phyloP scores from a whole-genome alignment of 2,888 invertebrate species.

The Piscicola geometra region DNA sequence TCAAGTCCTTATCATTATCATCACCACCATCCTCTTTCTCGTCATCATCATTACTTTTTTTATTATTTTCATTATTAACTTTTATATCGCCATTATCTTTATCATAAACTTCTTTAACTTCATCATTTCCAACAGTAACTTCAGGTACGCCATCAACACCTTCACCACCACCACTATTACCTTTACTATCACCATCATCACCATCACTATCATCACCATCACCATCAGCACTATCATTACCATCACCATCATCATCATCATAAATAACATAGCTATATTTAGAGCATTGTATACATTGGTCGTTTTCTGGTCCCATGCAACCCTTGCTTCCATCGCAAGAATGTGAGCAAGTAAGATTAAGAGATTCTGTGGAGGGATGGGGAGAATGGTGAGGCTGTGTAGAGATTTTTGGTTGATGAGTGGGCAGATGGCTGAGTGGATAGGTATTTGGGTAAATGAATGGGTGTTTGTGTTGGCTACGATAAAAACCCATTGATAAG shows the following conservation, averaged over 20 bases:
- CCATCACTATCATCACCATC: neutral
- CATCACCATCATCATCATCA: neutral
- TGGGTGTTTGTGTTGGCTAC: too few species aligned
- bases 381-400: too few species aligned
- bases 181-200: neutral
- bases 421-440: too few species aligned
- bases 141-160: neutral
- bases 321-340: slow-evolving; percentile 78
- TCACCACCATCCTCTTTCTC: neutral
- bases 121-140: neutral
- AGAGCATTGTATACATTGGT: slow-evolving; percentile 82
- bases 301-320: slow-evolving; percentile 87
- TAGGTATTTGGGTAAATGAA: too few species aligned
- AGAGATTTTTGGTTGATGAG: too few species aligned
- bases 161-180: neutral
- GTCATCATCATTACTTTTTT: neutral
- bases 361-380: too few species aligned
- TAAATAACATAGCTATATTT: slow-evolving; percentile 64
- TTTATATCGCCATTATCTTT: neutral
- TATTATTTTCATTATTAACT: neutral
- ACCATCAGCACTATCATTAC: neutral
- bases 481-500: too few species aligned
- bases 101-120: neutral
- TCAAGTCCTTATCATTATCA: neutral
- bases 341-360: slow-evolving; percentile 77